A percentile compares a stretch with the other conserved stretches of the same genome.
phyloP scores from a whole-genome alignment of 2,888 invertebrate genomes.

The Tinea pellionella region DNA sequence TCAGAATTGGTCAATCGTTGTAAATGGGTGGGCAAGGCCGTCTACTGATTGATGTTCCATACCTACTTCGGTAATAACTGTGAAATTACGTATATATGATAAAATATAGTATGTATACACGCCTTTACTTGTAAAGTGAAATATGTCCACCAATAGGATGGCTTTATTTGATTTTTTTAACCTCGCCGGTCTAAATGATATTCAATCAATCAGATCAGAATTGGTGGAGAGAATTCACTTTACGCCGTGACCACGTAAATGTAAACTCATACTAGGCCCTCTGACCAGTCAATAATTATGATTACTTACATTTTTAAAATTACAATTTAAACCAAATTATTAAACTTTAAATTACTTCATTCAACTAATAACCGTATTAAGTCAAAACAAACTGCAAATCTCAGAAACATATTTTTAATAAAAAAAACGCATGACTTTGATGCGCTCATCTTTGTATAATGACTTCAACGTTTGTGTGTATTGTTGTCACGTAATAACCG shows the following conservation, averaged over 20 bases:
- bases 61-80: too few species aligned
- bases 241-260: too few species aligned
- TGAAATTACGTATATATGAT: too few species aligned
- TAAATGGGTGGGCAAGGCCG: background rate
- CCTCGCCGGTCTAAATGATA: too few species aligned
- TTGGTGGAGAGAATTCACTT: too few species aligned
- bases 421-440: background rate
- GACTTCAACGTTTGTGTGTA: background rate
- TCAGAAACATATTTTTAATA: background rate
- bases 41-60: background rate
- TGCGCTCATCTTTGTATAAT: slow-evolving; percentile 3
- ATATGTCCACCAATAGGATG: too few species aligned
- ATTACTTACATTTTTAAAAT: background rate
- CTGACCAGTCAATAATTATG: too few species aligned
- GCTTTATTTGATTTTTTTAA: too few species aligned
- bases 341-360: background rate
- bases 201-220: too few species aligned
- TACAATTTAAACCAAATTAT: background rate
- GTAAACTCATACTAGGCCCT: too few species aligned
- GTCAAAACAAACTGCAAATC: background rate
- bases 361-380: background rate
- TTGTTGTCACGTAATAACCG: background rate
- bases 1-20: background rate
- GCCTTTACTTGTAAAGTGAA: too few species aligned
- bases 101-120: too few species aligned